Conservation (phyloP, 2,113 vertebrate species). For the Oenanthe oenanthe region DNA sequence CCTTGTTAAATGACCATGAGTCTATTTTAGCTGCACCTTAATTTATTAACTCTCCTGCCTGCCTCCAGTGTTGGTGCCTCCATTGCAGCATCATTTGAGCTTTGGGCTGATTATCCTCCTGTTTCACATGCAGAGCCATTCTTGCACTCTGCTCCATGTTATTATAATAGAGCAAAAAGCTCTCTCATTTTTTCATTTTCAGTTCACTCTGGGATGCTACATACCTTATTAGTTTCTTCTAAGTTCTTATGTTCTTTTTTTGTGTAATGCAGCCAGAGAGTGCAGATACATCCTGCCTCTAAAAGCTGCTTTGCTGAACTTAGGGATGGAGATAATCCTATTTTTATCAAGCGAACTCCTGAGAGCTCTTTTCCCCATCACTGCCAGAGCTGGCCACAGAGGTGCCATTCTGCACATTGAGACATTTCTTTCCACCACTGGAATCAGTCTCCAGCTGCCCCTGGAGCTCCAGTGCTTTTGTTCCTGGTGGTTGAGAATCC, state of each 20-base stretch:
- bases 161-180: neutral
- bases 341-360: neutral
- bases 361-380: neutral
- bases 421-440: neutral
- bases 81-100: neutral
- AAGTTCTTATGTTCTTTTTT: neutral
- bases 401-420: neutral
- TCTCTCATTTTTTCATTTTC: slow-evolving; percentile 27
- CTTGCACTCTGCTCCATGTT: neutral
- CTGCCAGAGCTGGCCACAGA: neutral
- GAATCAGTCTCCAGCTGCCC: neutral
- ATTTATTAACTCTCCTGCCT: slow-evolving; percentile 37
- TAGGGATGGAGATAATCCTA: neutral
- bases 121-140: slow-evolving; percentile 26
- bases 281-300: neutral
- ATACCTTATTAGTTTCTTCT: neutral
- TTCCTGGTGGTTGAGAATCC: neutral
- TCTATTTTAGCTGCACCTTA: slow-evolving; percentile 44
- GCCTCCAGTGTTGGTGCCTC: neutral
- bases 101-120: slow-evolving; percentile 25
- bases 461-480: neutral
- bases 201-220: neutral
- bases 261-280: neutral
- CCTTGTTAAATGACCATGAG: neutral
- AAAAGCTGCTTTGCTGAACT: neutral